phyloP scores from a whole-genome alignment of 2,888 invertebrate genomes.

The Ecdyonurus torrentis region DNA sequence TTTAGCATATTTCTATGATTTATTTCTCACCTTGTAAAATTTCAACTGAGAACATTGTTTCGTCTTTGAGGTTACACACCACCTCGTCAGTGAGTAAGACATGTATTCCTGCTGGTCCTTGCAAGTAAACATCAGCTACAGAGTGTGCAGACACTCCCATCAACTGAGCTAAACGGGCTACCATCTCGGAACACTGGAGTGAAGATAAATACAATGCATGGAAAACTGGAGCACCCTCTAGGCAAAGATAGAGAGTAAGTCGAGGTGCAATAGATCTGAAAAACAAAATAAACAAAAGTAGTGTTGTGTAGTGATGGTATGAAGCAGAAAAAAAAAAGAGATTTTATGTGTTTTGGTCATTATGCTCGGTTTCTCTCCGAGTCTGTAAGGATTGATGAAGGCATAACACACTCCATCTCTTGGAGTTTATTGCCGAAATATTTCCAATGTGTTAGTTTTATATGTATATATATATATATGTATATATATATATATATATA shows the following conservation, averaged over 20 bases:
- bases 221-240: slow-evolving; percentile 46
- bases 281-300: no score
- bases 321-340: no score
- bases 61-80: slow-evolving; percentile 65
- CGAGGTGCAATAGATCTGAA: slow-evolving; percentile 51
- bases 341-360: no score
- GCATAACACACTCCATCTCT: no score
- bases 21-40: slow-evolving; percentile 31
- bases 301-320: no score
- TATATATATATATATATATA: no score
- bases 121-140: slow-evolving; percentile 46
- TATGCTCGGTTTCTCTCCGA: no score
- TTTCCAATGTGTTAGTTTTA: no score
- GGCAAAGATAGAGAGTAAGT: slow-evolving; percentile 66
- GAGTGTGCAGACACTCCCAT: slow-evolving; percentile 30
- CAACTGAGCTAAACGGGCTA: slow-evolving; percentile 42
- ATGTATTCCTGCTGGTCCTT: slow-evolving; percentile 71
- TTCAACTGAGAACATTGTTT: slow-evolving; percentile 50
- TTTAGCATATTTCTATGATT: no score
- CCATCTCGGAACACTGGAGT: slow-evolving; percentile 45
- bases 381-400: no score
- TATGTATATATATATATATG: no score
- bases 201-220: slow-evolving; percentile 65
- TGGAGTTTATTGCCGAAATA: no score
- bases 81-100: slow-evolving; percentile 74